A percentile compares a stretch with the other conserved stretches of the same genome.
Conservation (phyloP, 2,113 vertebrate species). For the Symphodus melops region DNA sequence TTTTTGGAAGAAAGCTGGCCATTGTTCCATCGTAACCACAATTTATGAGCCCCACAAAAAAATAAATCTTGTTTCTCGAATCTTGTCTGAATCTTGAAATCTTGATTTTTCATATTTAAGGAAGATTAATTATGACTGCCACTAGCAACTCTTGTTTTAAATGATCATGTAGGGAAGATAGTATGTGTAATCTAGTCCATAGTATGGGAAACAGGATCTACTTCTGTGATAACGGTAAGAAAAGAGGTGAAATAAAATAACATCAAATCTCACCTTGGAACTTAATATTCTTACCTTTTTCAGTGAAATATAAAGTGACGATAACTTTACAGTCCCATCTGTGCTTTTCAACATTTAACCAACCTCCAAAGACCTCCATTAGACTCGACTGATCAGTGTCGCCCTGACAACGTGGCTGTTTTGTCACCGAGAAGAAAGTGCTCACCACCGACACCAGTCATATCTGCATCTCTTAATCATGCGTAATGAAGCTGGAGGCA, state of each 20-base stretch:
- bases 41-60: too few relatives aligned
- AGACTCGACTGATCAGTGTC: conserved; percentile 6
- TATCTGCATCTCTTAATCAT: conserved; percentile 59
- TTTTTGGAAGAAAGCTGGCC: background rate
- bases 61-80: too few relatives aligned
- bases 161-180: too few relatives aligned
- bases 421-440: conserved; percentile 26
- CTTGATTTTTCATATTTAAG: too few relatives aligned
- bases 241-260: background rate
- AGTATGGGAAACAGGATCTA: too few relatives aligned
- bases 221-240: background rate
- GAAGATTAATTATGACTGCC: too few relatives aligned
- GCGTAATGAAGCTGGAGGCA: conserved; percentile 61
- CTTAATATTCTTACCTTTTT: conserved; percentile 4
- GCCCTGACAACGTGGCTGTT: conserved; percentile 12
- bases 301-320: conserved; percentile 5
- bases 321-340: background rate
- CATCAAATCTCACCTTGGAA: background rate
- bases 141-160: too few relatives aligned
- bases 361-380: background rate
- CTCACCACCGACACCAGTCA: conserved; percentile 45
- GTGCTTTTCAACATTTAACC: background rate
- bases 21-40: too few relatives aligned
- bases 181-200: too few relatives aligned
- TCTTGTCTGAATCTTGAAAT: too few relatives aligned